Evolutionary conservation across 2,113 vertebrate species (phyloP).

Genomic region (Heteronetta atricapilla): DNA sequence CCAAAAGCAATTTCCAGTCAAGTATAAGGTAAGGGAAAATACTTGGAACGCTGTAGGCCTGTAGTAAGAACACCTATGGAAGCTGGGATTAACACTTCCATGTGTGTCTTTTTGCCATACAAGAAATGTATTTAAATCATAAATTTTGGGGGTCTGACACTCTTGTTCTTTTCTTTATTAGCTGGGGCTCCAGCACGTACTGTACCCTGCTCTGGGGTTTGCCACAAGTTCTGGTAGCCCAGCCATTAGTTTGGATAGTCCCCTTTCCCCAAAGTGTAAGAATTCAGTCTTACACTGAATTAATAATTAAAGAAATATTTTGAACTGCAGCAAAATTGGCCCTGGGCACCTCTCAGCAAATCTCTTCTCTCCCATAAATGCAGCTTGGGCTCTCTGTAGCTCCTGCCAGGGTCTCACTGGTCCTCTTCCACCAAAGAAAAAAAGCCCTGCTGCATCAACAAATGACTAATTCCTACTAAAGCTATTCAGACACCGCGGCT

Average conservation of each 20-base stretch:
- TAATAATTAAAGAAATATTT: not conserved
- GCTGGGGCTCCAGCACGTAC: not conserved
- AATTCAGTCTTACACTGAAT: not conserved
- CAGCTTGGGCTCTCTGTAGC: not conserved
- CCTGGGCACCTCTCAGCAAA: not conserved
- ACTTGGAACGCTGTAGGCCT: not conserved
- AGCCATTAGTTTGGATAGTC: not conserved
- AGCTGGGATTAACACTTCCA: not conserved
- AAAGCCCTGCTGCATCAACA: not conserved
- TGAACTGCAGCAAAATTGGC: not conserved
- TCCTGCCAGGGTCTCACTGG: not conserved
- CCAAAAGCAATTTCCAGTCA: not conserved
- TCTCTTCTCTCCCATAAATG: not conserved
- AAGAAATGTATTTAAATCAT: not conserved
- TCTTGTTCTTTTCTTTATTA: not conserved
- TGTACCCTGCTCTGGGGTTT: not conserved
- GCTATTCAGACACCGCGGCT: fast-evolving
- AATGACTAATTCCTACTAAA: not conserved
- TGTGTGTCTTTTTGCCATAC: not conserved
- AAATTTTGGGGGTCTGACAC: not conserved
- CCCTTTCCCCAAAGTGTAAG: not conserved
- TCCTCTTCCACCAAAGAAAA: not conserved
- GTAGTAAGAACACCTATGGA: not conserved
- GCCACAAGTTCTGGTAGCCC: not conserved
- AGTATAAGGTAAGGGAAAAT: not conserved